Evolutionary conservation across 2,797 vertebrate species (phyloP).

Genomic region (Neosilurus hyrtlii): DNA sequence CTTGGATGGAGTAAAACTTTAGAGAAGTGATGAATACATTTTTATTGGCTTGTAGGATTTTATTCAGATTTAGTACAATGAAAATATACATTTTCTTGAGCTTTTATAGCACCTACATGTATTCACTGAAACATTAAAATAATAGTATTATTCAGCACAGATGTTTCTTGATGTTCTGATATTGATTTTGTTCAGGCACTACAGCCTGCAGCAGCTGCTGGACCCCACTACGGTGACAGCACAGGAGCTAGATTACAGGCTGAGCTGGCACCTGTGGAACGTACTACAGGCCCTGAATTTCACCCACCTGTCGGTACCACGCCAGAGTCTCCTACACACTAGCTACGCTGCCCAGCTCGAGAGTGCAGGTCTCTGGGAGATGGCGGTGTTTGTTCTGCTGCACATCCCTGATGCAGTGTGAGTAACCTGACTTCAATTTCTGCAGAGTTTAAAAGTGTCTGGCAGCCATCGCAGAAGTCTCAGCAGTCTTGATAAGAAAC

Average conservation of each 20-base stretch:
- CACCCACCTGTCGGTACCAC: slow-evolving; percentile 76
- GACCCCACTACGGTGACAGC: slow-evolving; percentile 84
- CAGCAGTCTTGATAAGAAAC: background rate
- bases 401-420: slow-evolving; percentile 78
- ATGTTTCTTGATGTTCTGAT: background rate
- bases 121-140: background rate
- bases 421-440: slow-evolving; percentile 13
- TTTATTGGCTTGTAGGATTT: too few relatives aligned
- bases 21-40: too few relatives aligned
- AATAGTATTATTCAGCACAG: background rate
- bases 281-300: slow-evolving; percentile 87
- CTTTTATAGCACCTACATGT: background rate
- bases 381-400: slow-evolving; percentile 86
- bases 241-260: slow-evolving; percentile 86
- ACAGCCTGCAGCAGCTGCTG: slow-evolving; percentile 84
- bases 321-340: slow-evolving; percentile 81
- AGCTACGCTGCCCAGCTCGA: slow-evolving; percentile 92
- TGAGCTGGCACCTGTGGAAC: slow-evolving; percentile 95
- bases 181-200: slow-evolving; percentile 70
- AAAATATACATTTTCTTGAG: too few relatives aligned
- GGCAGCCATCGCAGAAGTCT: background rate
- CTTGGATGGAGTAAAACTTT: too few relatives aligned
- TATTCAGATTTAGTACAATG: too few relatives aligned
- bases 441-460: background rate
- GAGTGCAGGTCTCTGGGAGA: slow-evolving; percentile 88